A percentile compares a stretch with the other conserved stretches of the same genome.
Conservation (phyloP, 2,113 vertebrate genomes). For the Suricata suricatta region DNA sequence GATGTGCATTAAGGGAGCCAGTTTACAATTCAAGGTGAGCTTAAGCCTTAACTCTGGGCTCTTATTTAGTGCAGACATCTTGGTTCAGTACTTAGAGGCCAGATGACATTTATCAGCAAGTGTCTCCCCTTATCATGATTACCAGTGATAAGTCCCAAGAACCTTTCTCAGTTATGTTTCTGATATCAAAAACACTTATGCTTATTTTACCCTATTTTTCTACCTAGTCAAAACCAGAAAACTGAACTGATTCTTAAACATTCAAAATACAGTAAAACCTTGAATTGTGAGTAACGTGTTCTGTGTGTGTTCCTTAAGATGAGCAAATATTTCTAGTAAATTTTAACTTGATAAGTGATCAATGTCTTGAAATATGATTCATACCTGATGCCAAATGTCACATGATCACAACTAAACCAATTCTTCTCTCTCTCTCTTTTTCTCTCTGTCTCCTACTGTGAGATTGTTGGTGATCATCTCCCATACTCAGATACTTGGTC, state of each 20-base stretch:
- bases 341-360: no score
- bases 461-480: no score
- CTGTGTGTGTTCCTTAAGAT: no score
- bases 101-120: background rate
- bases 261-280: background rate
- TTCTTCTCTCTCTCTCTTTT: no score
- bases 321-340: no score
- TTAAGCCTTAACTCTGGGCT: background rate
- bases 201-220: background rate
- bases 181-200: background rate
- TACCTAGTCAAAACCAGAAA: background rate
- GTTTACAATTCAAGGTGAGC: background rate
- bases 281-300: no score
- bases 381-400: no score
- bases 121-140: background rate
- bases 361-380: no score
- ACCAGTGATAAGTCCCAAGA: background rate
- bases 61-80: background rate
- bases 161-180: background rate
- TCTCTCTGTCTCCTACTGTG: no score
- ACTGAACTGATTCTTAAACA: background rate
- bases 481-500: no score
- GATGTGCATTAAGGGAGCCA: background rate
- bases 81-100: background rate
- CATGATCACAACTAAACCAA: no score